Base-by-base conservation (phyloP, 2,888 invertebrate species). In the Agonopterix subpropinquella region DNA sequence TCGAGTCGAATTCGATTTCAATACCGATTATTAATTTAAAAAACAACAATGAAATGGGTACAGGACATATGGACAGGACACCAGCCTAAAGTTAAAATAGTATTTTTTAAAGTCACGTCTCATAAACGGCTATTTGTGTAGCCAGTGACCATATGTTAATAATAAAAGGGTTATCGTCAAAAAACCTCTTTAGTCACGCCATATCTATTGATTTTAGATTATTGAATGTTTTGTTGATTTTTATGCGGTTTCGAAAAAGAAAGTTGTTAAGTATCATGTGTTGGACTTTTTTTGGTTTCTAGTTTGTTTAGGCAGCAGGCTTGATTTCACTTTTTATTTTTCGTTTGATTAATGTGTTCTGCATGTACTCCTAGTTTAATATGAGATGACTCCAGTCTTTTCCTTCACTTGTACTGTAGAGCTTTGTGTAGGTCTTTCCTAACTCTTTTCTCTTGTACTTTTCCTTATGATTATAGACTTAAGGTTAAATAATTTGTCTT, bases 61-160 rank as follows among this genome's bases (percentile, higher is more conserved):
- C 10, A 47, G 69, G 64, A 67, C 69, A 73, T 70, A 70, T 70
- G 77, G 77, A 75, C 72, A 69, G 77, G 77, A 75, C 72, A 69
- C 57, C 63, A 64, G 68, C 52, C 62, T 54, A 60, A 49, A 36
- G 13, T 58, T 61, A 64, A 64, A 63, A 59, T 61, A 59, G 49
- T 28, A 28, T 28, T 28, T 28, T 28, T 28, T 28, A 28, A 28
- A 28, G 28, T 28, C 28, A 28, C 28, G 28, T 5, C 28, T 28
- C 5, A 1, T 28, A 64, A 65, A 65, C 58, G 58, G 62, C 28
- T 36, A 44, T 45, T 54, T 45, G 50, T 56, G 52, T 54, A 52
- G 56, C 51, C 51, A 70, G 48, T 59, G 57, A 58, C 73, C 79
- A 80, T 78, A 77, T 80, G 79, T 60, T 50, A 18, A 46, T 36